Conservation (phyloP, 2,888 invertebrate genomes). For the Cotesia congregata region DNA sequence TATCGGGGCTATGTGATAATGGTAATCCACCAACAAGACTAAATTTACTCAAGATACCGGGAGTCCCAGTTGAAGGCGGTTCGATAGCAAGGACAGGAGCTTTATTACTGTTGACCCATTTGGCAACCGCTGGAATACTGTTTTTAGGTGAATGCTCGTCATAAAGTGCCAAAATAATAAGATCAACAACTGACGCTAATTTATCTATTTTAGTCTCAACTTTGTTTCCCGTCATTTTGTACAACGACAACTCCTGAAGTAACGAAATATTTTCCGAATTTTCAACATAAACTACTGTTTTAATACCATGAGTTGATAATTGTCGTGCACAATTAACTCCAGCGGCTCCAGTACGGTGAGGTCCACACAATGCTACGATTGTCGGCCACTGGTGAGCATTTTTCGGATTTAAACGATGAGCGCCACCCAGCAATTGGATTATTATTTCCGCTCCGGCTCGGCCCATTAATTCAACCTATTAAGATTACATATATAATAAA, state of each 20-base stretch:
- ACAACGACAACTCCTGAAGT: conserved; percentile 78
- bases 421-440: conserved; percentile 86
- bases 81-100: conserved; percentile 84
- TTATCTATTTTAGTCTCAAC: conserved; percentile 72
- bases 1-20: conserved; percentile 75
- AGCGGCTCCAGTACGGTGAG: conserved; percentile 78
- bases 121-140: conserved; percentile 72
- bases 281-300: conserved; percentile 76
- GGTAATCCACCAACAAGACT: conserved; percentile 82
- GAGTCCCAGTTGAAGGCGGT: conserved; percentile 79
- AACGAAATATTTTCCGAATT: conserved; percentile 71
- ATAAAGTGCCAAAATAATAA: conserved; percentile 74
- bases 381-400: conserved; percentile 91
- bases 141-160: conserved; percentile 70
- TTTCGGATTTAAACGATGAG: conserved; percentile 84
- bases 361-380: conserved; percentile 81
- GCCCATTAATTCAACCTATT: conserved; percentile 82
- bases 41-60: conserved; percentile 76
- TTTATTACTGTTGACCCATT: conserved; percentile 80
- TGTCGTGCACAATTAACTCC: conserved; percentile 85
- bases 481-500: neutral
- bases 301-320: conserved; percentile 85
- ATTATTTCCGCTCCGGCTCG: conserved; percentile 89
- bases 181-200: conserved; percentile 72
- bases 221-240: conserved; percentile 77